These are phyloP conservation scores for Hirtodrosophila duncani DNA, from an alignment of 2,888 invertebrate genomes.

Conservation along the genomic window DNA sequence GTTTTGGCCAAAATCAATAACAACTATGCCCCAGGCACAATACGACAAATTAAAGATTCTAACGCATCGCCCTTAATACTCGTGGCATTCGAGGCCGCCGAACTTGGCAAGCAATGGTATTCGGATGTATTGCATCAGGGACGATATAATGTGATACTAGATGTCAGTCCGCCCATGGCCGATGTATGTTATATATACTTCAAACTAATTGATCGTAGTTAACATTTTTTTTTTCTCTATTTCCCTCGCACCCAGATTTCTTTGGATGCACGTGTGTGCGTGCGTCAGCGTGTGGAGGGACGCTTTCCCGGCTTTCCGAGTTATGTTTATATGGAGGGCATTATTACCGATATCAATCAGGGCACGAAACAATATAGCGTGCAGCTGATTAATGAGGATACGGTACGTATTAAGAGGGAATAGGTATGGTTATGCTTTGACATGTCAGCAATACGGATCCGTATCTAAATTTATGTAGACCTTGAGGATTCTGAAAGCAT, in stretches of 20 bases:
- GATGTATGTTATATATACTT: constrained; percentile 80
- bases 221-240: not conserved
- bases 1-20: constrained; percentile 92
- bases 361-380: constrained; percentile 86
- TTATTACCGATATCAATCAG: constrained; percentile 84
- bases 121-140: constrained; percentile 88
- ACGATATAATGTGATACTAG: constrained; percentile 93
- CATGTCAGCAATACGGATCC: no score
- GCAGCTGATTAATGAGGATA: constrained; percentile 77
- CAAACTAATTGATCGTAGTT: not conserved
- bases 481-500: no score
- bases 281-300: constrained; percentile 83
- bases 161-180: constrained; percentile 92
- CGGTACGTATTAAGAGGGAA: constrained; percentile 78
- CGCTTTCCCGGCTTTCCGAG: constrained; percentile 82
- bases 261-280: constrained; percentile 89
- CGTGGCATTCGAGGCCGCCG: constrained; percentile 89
- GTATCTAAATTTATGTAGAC: no score
- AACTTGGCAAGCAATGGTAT: constrained; percentile 84
- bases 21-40: constrained; percentile 92
- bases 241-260: constrained; percentile 83
- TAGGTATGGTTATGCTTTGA: no score
- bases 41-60: constrained; percentile 84
- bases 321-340: constrained; percentile 89
- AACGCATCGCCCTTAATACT: constrained; percentile 79